Evolutionary conservation across 2,888 invertebrate species (phyloP), one percentile per base, ranked within the genome.

Genomic region (Folsomia manolachei): DNA sequence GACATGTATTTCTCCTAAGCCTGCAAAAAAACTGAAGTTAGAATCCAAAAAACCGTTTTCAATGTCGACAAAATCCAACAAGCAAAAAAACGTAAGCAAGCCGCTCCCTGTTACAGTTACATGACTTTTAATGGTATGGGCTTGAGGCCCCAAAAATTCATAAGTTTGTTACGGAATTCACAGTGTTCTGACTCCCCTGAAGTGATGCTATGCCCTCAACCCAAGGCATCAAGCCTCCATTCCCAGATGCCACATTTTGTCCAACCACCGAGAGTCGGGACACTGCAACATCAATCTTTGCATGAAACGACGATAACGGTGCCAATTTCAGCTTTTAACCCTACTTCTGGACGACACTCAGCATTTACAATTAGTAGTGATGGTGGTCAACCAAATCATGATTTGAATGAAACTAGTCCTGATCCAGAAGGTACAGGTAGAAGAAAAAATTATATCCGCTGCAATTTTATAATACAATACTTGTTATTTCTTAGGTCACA

Each of bases 141-240:
- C 18, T 25, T 71, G 56, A 51, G 75, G 11, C 73, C 64, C 51
- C 72, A 18, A 21, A 72, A 39, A 69, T 75, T 26, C n/a, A n/a
- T n/a, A n/a, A n/a, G n/a, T 67, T 72, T 11, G 24, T 66, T 72
- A 26, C 74, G 60, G 19, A 72, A 1, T 56, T 9, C n/a, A 24
- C 19, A 66, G 18, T 61, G 70, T 63, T 69, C 75, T 68, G 71
- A 71, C 71, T 75, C 79, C 0, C 66, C 75, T 79, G 23, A 78
- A 72, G 9, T 80, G 77, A 25, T 82, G 21, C 70, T 76, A 52
- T 75, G 73, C 67, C 70, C 75, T n/a, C 75, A 78, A 67, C 73
- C 74, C 68, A 76, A 79, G 63, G 65, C 80, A 64, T 75, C 80
- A 70, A 61, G 80, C 70, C 74, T 81, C 71, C 78, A 78, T 68